These are phyloP conservation scores for Desmodus rotundus DNA, from an alignment of 2,113 vertebrate species.

Conservation along the genomic window DNA sequence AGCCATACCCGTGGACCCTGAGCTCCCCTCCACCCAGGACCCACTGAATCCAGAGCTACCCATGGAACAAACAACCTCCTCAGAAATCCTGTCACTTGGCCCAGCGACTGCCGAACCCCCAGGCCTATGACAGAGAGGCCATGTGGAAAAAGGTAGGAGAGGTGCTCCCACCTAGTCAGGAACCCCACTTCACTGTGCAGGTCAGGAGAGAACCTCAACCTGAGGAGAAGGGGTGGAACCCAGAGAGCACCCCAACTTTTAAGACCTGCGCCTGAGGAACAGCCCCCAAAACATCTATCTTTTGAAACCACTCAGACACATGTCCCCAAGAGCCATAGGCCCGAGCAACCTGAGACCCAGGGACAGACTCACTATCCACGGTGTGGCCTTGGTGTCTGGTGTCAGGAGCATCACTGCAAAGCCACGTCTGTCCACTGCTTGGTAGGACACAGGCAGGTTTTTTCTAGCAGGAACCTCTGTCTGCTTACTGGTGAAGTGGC, in stretches of 20 bases:
- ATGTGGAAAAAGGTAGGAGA: neutral
- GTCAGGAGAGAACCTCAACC: neutral
- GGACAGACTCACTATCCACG: neutral
- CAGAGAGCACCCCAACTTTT: neutral
- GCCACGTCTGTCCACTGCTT: neutral
- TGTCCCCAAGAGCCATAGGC: neutral
- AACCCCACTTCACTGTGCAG: neutral
- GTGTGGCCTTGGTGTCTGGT: too few species aligned
- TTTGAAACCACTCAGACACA: neutral
- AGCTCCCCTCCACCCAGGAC: neutral
- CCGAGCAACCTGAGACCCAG: neutral
- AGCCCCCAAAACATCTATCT: neutral
- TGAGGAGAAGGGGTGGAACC: neutral
- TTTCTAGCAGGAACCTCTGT: too few species aligned
- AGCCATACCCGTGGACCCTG: rapidly evolving
- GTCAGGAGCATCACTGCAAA: neutral
- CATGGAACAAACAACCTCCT: neutral
- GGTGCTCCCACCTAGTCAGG: neutral
- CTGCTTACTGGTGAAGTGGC: too few species aligned
- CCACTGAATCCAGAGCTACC: neutral
- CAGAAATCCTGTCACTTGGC: neutral
- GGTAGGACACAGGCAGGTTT: too few species aligned
- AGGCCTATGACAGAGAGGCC: neutral
- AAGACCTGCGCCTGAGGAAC: neutral
- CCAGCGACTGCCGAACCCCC: neutral